Percentiles rank a stretch among this genome's conserved stretches.
Conservation (phyloP, 2,888 invertebrate genomes). For the Achlya flavicornis region DNA sequence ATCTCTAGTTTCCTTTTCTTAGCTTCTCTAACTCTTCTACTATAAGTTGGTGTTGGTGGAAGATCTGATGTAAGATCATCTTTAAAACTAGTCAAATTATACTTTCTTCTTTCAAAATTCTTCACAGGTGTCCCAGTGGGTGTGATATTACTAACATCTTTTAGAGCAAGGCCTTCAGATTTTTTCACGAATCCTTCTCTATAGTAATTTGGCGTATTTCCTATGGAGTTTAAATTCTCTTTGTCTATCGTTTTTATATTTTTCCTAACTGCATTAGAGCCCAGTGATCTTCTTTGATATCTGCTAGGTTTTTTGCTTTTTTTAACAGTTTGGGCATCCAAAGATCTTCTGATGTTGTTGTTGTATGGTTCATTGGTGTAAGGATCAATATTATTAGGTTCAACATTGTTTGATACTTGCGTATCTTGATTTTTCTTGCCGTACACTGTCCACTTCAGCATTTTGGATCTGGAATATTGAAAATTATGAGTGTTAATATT, state of each 20-base stretch:
- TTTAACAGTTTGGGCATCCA: conserved; percentile 71
- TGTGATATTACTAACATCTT: conserved; percentile 86
- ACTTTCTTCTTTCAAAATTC: conserved; percentile 62
- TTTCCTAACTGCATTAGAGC: conserved; percentile 65
- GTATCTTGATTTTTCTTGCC: conserved; percentile 74
- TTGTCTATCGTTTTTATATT: conserved; percentile 67
- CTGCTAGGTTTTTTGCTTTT: conserved; percentile 77
- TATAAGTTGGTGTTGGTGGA: conserved; percentile 73
- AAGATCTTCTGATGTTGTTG: conserved; percentile 60
- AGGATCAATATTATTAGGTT: conserved; percentile 46
- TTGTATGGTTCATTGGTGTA: conserved; percentile 51
- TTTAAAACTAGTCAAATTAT: conserved; percentile 56
- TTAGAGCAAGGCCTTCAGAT: conserved; percentile 74
- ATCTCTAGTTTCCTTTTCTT: conserved; percentile 79
- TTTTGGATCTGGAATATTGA: conserved; percentile 70
- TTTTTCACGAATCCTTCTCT: conserved; percentile 84
- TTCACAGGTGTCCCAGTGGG: conserved; percentile 75
- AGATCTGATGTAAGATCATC: conserved; percentile 68
- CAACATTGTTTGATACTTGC: conserved; percentile 46
- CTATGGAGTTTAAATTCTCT: conserved; percentile 78
- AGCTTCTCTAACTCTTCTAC: conserved; percentile 76
- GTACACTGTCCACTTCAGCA: conserved; percentile 86
- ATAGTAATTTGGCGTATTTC: conserved; percentile 84
- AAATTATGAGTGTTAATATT: not conserved
- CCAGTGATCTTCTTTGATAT: conserved; percentile 74